phyloP scores from a whole-genome alignment of 2,888 invertebrate genomes.

The Caenorhabditis sulstoni region DNA sequence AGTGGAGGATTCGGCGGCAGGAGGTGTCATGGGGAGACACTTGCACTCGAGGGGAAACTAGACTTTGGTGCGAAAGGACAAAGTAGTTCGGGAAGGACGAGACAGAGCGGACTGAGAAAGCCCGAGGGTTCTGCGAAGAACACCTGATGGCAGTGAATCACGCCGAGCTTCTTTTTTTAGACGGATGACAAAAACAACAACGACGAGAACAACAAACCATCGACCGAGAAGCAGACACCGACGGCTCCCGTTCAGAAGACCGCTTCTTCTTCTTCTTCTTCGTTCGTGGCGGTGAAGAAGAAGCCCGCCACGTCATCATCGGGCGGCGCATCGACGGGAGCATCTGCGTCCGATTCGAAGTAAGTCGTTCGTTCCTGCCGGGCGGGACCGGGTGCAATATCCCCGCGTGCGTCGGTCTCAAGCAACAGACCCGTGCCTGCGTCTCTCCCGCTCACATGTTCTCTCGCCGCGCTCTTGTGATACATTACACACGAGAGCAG shows the following conservation, averaged over 20 bases:
- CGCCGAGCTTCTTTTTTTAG: constrained; percentile 26
- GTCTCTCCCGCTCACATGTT: constrained; percentile 15
- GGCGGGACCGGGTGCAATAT: constrained; percentile 32
- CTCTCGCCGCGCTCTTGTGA: constrained; percentile 30
- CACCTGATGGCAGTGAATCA: no score
- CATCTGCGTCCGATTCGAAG: constrained; percentile 55
- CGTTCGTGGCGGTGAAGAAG: constrained; percentile 38
- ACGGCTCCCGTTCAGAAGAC: not conserved
- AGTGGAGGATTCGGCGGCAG: not conserved
- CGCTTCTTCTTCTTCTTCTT: constrained; percentile 10
- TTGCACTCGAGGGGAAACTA: constrained; percentile 7
- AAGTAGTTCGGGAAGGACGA: not conserved
- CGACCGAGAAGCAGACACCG: constrained; percentile 8
- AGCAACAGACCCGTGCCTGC: constrained; percentile 21
- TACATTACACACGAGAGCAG: constrained; percentile 48
- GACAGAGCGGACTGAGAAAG: no score
- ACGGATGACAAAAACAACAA: constrained; percentile 58
- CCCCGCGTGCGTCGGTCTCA: constrained; percentile 10
- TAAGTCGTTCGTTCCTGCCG: constrained; percentile 49
- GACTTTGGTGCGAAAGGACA: constrained; percentile 20
- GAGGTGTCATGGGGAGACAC: constrained; percentile 37
- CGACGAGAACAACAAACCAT: constrained; percentile 50
- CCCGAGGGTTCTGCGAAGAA: constrained; percentile 2
- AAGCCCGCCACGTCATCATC: constrained; percentile 44
- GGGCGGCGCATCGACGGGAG: constrained; percentile 1